Conservation (phyloP, 2,113 vertebrate genomes). For the Lagopus muta region DNA sequence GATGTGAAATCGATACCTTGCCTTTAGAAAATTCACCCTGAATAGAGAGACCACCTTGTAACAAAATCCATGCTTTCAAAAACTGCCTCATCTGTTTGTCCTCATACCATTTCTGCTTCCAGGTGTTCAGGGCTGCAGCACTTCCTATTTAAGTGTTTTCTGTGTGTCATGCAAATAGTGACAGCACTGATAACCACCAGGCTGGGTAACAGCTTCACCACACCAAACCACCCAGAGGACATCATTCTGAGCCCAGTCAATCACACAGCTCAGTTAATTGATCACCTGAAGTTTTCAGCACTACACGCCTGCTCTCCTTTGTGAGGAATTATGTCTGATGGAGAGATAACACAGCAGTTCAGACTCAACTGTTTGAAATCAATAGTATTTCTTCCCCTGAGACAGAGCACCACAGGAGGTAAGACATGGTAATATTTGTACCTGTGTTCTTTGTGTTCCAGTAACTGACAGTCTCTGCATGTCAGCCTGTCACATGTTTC, state of each 20-base stretch:
- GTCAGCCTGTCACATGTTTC: slow-evolving; percentile 98
- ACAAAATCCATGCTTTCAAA: neutral
- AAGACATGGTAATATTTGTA: slow-evolving; percentile 67
- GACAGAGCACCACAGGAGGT: neutral
- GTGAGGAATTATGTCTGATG: neutral
- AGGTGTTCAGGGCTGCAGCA: neutral
- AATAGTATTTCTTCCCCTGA: neutral
- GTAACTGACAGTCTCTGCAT: slow-evolving; percentile 96
- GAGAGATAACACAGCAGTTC: neutral
- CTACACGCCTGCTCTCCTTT: neutral
- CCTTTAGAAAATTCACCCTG: neutral
- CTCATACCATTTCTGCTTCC: neutral
- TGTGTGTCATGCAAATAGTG: neutral
- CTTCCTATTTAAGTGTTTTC: neutral
- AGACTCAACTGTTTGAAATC: neutral
- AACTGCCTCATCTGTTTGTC: neutral
- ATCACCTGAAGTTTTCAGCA: neutral
- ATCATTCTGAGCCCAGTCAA: neutral
- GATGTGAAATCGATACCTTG: neutral
- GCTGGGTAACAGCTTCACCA: neutral
- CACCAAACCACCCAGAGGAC: neutral
- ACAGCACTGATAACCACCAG: neutral
- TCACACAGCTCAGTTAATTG: neutral
- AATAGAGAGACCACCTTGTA: neutral
- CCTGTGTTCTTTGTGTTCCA: slow-evolving; percentile 99